Percentiles rank a stretch among this genome's conserved stretches.
Evolutionary conservation across 1,140 invertebrate species (phyloP).

Genomic region (Calliopsis andreniformis): DNA sequence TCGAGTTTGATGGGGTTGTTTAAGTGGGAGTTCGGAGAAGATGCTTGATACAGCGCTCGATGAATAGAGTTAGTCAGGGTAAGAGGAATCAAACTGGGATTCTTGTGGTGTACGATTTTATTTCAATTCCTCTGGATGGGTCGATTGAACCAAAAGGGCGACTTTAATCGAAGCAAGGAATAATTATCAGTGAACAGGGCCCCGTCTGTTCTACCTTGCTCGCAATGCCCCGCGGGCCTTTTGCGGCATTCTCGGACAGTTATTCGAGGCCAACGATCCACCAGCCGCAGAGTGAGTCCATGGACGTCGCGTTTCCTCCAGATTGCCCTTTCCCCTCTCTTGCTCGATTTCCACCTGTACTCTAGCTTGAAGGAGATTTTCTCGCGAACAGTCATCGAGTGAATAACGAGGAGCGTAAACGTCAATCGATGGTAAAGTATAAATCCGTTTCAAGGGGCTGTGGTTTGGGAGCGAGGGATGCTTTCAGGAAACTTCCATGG

Average conservation of each 20-base stretch:
- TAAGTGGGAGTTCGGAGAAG: too few species aligned
- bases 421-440: conserved; percentile 42
- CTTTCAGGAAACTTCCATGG: not conserved
- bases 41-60: too few species aligned
- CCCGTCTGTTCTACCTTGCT: conserved; percentile 47
- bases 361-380: not conserved
- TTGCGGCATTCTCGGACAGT: conserved; percentile 63
- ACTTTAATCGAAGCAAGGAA: conserved; percentile 36
- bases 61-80: too few species aligned
- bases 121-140: too few species aligned
- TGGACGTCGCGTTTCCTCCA: conserved; percentile 41
- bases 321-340: not conserved
- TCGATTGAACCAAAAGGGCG: too few species aligned
- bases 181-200: conserved; percentile 48
- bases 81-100: too few species aligned
- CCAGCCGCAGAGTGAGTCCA: conserved; percentile 30
- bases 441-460: conserved; percentile 41
- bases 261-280: conserved; percentile 67
- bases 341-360: conserved; percentile 28
- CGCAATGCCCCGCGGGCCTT: conserved; percentile 61
- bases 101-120: too few species aligned
- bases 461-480: conserved; percentile 11
- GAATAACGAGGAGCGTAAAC: conserved; percentile 45
- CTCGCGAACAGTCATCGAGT: conserved; percentile 4
- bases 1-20: too few species aligned